Evolutionary conservation across 2,113 vertebrate genomes (phyloP).

Genomic region (Asarcornis scutulata): DNA sequence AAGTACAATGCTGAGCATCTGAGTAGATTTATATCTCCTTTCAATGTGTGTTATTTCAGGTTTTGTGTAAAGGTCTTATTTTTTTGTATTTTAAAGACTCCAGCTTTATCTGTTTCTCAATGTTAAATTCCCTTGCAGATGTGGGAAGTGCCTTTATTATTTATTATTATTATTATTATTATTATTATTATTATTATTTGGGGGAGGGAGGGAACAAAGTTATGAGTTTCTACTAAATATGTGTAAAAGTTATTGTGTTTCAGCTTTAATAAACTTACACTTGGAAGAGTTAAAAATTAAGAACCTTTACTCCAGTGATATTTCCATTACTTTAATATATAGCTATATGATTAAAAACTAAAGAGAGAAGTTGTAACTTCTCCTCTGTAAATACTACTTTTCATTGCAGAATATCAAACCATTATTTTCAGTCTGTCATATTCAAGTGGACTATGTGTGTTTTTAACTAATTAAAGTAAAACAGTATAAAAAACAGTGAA

Average conservation of each 20-base stretch:
- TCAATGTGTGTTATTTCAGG: not conserved
- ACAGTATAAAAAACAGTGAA: not conserved
- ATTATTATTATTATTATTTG: not conserved
- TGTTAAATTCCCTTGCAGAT: not conserved
- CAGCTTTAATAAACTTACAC: not conserved
- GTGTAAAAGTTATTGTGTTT: not conserved
- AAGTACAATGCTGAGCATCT: not conserved
- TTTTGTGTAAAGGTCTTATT: not conserved
- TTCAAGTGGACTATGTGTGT: not conserved
- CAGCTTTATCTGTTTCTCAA: not conserved
- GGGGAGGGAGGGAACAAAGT: not conserved
- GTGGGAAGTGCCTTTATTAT: not conserved
- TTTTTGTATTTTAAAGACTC: not conserved
- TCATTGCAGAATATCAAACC: not conserved
- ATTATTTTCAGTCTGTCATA: not conserved
- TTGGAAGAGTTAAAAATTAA: not conserved
- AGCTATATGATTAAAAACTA: not conserved
- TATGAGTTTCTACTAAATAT: not conserved
- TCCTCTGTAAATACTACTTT: not conserved
- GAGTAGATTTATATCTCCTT: not conserved
- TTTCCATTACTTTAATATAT: not conserved
- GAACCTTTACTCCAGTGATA: not conserved
- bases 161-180: not conserved
- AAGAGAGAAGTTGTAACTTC: not conserved
- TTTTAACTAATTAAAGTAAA: not conserved